Conservation (phyloP, 2,888 invertebrate genomes). For the Tachina grossa region DNA sequence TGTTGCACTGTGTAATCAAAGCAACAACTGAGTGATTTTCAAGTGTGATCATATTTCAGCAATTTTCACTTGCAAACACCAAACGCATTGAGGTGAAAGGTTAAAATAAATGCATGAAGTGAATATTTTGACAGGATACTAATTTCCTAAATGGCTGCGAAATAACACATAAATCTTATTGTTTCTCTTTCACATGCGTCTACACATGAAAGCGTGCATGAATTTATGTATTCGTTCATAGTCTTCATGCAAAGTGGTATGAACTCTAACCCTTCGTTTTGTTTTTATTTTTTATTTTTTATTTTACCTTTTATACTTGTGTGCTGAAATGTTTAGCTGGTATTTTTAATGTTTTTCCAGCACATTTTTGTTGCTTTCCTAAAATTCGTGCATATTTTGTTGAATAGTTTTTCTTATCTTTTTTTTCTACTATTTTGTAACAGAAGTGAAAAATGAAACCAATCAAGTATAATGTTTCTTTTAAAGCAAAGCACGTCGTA, state of each 20-base stretch:
- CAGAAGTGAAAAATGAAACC: conserved; percentile 62
- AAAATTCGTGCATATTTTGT: conserved; percentile 6
- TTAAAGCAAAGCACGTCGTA: conserved; percentile 38
- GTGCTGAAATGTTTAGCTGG: conserved; percentile 14
- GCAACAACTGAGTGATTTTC: conserved; percentile 42
- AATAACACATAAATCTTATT: conserved; percentile 56
- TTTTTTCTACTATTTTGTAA: not conserved
- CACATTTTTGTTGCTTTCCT: not conserved
- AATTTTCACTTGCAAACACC: conserved; percentile 16
- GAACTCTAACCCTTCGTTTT: conserved; percentile 54
- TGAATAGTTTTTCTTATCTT: not conserved
- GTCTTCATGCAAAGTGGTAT: conserved; percentile 11
- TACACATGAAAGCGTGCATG: not conserved
- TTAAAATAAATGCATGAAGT: conserved; percentile 45
- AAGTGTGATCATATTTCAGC: not conserved
- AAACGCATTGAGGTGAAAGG: conserved; percentile 25
- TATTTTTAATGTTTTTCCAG: conserved; percentile 12
- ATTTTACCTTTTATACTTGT: conserved; percentile 42
- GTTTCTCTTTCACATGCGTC: not conserved
- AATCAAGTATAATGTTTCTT: conserved; percentile 58
- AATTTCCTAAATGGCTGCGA: conserved; percentile 61
- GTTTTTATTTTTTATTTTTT: not conserved
- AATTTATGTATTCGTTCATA: conserved; percentile 8
- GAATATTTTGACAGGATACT: conserved; percentile 60
- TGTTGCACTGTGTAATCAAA: no score